Conservation (phyloP, 37 sponge, comb jelly and placozoan genomes). For the Axinella damicornis region DNA sequence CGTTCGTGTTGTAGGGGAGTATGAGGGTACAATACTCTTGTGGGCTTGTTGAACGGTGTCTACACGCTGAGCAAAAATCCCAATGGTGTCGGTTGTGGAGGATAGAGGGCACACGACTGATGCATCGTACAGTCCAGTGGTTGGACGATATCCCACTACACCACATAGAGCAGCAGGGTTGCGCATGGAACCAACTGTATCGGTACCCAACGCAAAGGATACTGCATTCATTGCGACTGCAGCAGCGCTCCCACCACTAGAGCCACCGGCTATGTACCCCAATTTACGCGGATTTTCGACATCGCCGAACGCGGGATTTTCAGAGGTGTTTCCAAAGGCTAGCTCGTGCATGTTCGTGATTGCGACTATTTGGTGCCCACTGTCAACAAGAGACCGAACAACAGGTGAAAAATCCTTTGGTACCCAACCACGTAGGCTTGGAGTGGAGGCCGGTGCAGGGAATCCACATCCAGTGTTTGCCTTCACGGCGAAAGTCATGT, state of each 20-base stretch:
- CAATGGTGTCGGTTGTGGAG: no score
- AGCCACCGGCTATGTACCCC: conserved; percentile 45
- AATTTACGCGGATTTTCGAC: conserved; percentile 32
- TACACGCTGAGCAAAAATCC: conserved; percentile 13
- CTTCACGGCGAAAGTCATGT: conserved; percentile 37
- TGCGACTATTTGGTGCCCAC: no score
- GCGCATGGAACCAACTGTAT: conserved; percentile 45
- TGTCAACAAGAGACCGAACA: conserved; percentile 11
- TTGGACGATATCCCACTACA: conserved; percentile 47
- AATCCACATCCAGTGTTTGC: conserved; percentile 32
- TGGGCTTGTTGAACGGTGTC: conserved; percentile 20
- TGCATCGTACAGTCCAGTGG: conserved; percentile 6
- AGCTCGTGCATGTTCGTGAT: conserved; percentile 48
- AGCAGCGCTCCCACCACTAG: conserved; percentile 51
- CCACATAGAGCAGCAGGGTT: conserved; percentile 53
- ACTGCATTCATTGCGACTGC: conserved; percentile 51
- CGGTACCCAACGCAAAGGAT: conserved; percentile 35
- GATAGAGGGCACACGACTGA: conserved; percentile 39
- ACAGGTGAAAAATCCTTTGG: conserved; percentile 16
- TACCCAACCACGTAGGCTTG: conserved; percentile 21
- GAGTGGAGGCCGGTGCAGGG: conserved; percentile 27
- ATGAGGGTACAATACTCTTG: conserved; percentile 19
- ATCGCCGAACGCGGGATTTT: conserved; percentile 28
- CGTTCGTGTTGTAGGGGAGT: not conserved
- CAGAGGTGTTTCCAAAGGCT: conserved; percentile 39